Evolutionary conservation across 2,113 vertebrate genomes (phyloP).

Genomic region (Scytalopus superciliaris): DNA sequence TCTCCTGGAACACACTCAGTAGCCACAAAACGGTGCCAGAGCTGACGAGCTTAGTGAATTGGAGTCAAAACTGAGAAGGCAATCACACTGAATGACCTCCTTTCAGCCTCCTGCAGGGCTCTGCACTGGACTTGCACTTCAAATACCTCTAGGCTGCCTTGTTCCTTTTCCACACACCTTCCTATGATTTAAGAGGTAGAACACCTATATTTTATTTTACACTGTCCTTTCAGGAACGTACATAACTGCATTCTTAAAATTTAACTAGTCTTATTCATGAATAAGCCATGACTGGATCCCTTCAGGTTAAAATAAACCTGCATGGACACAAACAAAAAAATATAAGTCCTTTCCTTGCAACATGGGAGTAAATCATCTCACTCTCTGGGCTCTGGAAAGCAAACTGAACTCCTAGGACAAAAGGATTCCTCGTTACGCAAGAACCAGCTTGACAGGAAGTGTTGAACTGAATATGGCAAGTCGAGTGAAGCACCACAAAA

Average conservation of each 20-base stretch:
- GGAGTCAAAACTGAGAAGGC: neutral
- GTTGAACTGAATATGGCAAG: neutral
- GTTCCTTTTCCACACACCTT: neutral
- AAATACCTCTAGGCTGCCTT: neutral
- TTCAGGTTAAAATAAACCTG: neutral
- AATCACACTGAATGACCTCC: neutral
- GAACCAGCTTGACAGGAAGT: neutral
- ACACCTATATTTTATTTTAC: neutral
- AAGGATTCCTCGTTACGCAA: neutral
- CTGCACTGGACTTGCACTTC: neutral
- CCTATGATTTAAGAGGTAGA: neutral
- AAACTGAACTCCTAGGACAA: constrained; percentile 14
- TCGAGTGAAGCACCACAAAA: neutral
- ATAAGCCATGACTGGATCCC: neutral
- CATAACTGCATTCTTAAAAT: neutral
- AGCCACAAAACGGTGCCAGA: neutral
- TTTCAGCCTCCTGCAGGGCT: neutral
- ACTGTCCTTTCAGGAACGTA: neutral
- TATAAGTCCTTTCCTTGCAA: neutral
- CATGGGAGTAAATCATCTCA: neutral
- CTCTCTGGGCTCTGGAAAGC: neutral
- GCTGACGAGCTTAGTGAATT: neutral
- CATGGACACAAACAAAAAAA: neutral
- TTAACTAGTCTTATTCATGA: neutral
- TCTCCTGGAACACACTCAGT: neutral